A percentile compares a stretch with the other conserved stretches of the same genome.
phyloP scores from a whole-genome alignment of 2,888 invertebrate species.

The Lithophane semibrunnea region DNA sequence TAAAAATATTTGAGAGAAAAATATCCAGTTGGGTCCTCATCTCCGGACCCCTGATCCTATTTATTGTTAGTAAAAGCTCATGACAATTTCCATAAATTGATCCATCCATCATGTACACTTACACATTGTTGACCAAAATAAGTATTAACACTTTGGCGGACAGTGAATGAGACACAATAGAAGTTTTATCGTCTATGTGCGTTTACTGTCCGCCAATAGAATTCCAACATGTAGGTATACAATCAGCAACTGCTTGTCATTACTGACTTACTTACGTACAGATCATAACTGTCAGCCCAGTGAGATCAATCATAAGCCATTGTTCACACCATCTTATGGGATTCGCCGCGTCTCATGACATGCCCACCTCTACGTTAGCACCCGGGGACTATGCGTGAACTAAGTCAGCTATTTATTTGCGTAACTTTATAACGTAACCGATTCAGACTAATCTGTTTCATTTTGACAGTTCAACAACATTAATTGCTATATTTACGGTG shows the following conservation, averaged over 20 bases:
- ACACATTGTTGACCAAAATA: not conserved
- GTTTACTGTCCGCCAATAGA: not conserved
- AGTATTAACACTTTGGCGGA: too few species aligned
- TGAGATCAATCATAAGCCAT: constrained; percentile 35
- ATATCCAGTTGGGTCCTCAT: not conserved
- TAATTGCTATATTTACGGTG: too few species aligned
- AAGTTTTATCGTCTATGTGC: too few species aligned
- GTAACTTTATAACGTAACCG: too few species aligned
- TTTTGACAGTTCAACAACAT: too few species aligned
- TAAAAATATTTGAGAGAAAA: too few species aligned
- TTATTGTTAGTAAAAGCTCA: not conserved
- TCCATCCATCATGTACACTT: not conserved
- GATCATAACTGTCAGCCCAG: constrained; percentile 1
- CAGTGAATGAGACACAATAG: too few species aligned
- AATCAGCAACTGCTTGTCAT: constrained; percentile 2
- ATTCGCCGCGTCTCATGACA: constrained; percentile 29
- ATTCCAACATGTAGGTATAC: not conserved
- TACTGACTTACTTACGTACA: constrained; percentile 6
- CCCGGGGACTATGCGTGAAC: not conserved
- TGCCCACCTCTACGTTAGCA: constrained; percentile 21
- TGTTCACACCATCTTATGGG: constrained; percentile 42
- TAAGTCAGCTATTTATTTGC: not conserved
- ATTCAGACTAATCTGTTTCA: too few species aligned
- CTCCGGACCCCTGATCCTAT: not conserved
- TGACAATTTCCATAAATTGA: not conserved